These are phyloP conservation scores for Plagodis pulveraria DNA, from an alignment of 2,888 invertebrate species.

Conservation along the genomic window DNA sequence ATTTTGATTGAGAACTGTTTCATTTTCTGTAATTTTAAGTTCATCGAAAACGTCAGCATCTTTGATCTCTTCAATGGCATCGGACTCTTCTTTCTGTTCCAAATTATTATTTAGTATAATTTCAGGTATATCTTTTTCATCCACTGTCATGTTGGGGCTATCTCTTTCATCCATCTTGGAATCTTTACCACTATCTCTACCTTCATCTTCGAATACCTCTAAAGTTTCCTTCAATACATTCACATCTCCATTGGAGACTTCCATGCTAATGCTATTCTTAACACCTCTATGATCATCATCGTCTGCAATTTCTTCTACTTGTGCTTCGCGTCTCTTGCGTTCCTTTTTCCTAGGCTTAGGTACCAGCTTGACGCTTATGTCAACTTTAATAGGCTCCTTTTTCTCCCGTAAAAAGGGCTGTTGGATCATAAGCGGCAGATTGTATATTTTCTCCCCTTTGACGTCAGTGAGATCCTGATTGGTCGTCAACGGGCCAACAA, in stretches of 20 bases:
- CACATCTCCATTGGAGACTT: slow-evolving; percentile 68
- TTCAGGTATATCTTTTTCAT: slow-evolving; percentile 30
- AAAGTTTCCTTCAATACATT: slow-evolving; percentile 67
- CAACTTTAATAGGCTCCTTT: slow-evolving; percentile 91
- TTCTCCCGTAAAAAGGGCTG: slow-evolving; percentile 86
- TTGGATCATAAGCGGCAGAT: slow-evolving; percentile 82
- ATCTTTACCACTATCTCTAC: slow-evolving; percentile 33
- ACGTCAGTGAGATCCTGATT: slow-evolving; percentile 78
- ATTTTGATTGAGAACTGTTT: slow-evolving; percentile 8
- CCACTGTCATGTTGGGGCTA: slow-evolving; percentile 21
- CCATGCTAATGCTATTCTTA: slow-evolving; percentile 76
- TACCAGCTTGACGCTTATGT: slow-evolving; percentile 90
- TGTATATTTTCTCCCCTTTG: slow-evolving; percentile 75
- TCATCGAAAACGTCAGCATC: slow-evolving; percentile 7
- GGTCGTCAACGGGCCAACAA: slow-evolving; percentile 80
- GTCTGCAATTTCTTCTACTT: slow-evolving; percentile 61
- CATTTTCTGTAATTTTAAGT: slow-evolving; percentile 11
- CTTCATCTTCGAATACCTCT: slow-evolving; percentile 55
- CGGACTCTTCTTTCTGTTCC: slow-evolving; percentile 19
- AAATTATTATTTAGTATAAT: slow-evolving; percentile 25
- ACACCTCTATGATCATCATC: slow-evolving; percentile 62
- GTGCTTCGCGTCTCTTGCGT: slow-evolving; percentile 63
- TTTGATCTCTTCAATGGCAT: slow-evolving; percentile 5
- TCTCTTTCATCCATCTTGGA: slow-evolving; percentile 33
- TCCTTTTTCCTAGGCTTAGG: slow-evolving; percentile 84